phyloP scores from a whole-genome alignment of 2,888 invertebrate genomes.

The Molanna angustata region DNA sequence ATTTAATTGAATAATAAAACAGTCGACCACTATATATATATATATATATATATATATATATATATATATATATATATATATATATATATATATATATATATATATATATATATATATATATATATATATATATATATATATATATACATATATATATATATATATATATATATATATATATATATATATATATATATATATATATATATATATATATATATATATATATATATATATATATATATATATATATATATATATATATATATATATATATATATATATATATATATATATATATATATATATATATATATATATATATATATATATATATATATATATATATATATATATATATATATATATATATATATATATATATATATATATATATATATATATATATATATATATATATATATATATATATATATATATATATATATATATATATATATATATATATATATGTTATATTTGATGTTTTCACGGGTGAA shows the following conservation, averaged over 20 bases:
- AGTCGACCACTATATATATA: no score
- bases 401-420: neutral
- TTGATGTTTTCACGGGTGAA: no score
- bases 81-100: constrained; percentile 7
- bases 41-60: constrained; percentile 7
- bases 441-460: neutral
- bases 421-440: neutral
- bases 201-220: constrained; percentile 7
- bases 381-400: neutral
- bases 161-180: constrained; percentile 7
- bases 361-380: neutral
- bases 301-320: constrained; percentile 5
- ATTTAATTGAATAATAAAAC: no score
- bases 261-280: constrained; percentile 7
- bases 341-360: neutral
- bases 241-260: constrained; percentile 7
- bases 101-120: constrained; percentile 7
- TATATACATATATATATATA: constrained; percentile 6
- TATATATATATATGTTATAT: neutral
- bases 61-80: constrained; percentile 7
- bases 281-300: constrained; percentile 7
- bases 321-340: neutral
- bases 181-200: constrained; percentile 7
- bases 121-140: constrained; percentile 7
- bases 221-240: constrained; percentile 7